Percentiles rank a stretch among this genome's conserved stretches.
Evolutionary conservation across 2,797 vertebrate species (phyloP).

Genomic region (Lindbergichthys nudifrons): DNA sequence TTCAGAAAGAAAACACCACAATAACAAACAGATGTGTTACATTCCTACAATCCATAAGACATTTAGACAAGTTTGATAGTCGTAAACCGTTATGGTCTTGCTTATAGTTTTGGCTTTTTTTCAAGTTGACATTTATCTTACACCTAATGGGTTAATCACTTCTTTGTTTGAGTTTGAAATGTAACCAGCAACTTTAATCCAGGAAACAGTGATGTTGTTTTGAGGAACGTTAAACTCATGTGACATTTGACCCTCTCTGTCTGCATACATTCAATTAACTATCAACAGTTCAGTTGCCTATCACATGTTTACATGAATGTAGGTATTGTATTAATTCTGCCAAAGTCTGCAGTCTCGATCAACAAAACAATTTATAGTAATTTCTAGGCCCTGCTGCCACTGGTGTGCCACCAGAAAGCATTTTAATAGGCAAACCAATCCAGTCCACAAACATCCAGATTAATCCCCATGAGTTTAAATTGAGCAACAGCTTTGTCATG

Average conservation of each 20-base stretch:
- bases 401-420: slow-evolving; percentile 21
- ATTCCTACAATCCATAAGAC: not conserved
- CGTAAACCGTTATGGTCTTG: not conserved
- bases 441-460: slow-evolving; percentile 6
- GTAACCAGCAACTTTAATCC: not conserved
- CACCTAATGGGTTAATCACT: rapidly evolving
- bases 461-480: slow-evolving; percentile 32
- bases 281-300: not conserved
- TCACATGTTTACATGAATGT: slow-evolving; percentile 1
- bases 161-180: not conserved
- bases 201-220: not conserved
- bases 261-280: slow-evolving; percentile 6
- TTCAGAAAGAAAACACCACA: not conserved
- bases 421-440: slow-evolving; percentile 9
- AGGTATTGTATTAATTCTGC: not conserved
- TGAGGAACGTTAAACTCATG: not conserved
- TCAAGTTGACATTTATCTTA: not conserved
- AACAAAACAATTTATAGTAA: not conserved
- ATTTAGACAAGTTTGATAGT: not conserved
- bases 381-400: not conserved
- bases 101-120: not conserved
- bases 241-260: slow-evolving; percentile 29
- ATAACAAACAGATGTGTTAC: not conserved
- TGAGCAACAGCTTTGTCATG: slow-evolving; percentile 43
- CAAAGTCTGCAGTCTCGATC: not conserved